Evolutionary conservation across 2,113 vertebrate genomes (phyloP), one percentile per base, ranked within the genome.

Genomic region (Anas platyrhynchos): DNA sequence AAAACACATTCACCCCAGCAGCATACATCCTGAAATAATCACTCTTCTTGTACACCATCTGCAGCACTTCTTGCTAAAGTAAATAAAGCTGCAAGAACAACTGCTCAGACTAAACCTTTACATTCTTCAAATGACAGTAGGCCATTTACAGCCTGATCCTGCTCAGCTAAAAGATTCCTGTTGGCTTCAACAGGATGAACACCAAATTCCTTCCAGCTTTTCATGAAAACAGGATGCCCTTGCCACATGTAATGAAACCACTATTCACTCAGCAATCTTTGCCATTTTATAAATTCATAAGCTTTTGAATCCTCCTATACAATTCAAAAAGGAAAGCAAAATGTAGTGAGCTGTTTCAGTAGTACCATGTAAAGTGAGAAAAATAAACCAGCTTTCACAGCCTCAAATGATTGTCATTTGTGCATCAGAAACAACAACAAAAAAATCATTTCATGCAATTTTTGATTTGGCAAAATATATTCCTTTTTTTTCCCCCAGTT

Each of bases 401-500:
- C 17, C 58, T 91, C 2, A 0, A 68, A 11, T 93, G 20, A 29
- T 27, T 88, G 58, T 80, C 59, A 44, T 18, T n/a, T 43, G 25
- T 34, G 17, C 38, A n/a, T 72, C 61, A 76, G 34, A 86, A 68
- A 56, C 13, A 59, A n/a, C 2, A 65, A 41, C 38, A 83, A 77
- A 48, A 83, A 62, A n/a, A 3, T 15, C 5, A 59, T 10, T 27
- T 74, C 10, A 4, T 86, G 83, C 32, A 31, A 50, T 32, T 95
- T 97, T 86, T 86, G 22, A 91, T 82, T 83, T 9, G 65, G 79
- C 46, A 67, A 48, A 67, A 83, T 67, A 38, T 75, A 83, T 88
- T 94, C 71, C 13, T 68, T 88, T 50, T 91, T 86, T 96, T 96
- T 81, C 81, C 20, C 59, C 26, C 17, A n/a, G 31, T 95, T 83